Conservation (phyloP, 1,140 invertebrate genomes). For the Stenopsyche tienmushanensis region DNA sequence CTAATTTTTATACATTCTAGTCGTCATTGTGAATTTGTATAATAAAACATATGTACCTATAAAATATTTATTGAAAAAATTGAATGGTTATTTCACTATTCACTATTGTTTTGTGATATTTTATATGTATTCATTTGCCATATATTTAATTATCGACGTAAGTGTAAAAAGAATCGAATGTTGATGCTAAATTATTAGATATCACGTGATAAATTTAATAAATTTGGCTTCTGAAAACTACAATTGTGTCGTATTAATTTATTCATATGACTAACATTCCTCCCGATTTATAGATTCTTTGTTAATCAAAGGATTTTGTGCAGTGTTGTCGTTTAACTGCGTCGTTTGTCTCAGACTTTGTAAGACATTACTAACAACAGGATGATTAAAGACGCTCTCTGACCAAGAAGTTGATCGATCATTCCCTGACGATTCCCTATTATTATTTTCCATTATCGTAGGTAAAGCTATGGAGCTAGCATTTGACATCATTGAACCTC, state of each 20-base stretch:
- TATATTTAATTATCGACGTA: conserved; percentile 20
- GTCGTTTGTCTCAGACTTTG: conserved; percentile 2
- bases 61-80: conserved; percentile 10
- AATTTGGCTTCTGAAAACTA: conserved; percentile 33
- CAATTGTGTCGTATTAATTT: background rate
- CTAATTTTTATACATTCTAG: conserved; percentile 2
- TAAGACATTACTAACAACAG: conserved; percentile 28
- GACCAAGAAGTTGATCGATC: conserved; percentile 29
- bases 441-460: conserved; percentile 35
- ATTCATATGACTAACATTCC: background rate
- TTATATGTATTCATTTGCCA: conserved; percentile 32
- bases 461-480: conserved; percentile 30
- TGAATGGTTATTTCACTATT: conserved; percentile 24
- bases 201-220: conserved; percentile 32
- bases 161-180: conserved; percentile 20
- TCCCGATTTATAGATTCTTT: background rate
- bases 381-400: conserved; percentile 33
- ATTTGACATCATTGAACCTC: conserved; percentile 43
- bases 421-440: conserved; percentile 25
- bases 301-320: conserved; percentile 10
- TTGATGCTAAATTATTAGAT: conserved; percentile 39
- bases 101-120: conserved; percentile 33
- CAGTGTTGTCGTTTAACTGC: background rate
- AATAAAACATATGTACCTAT: conserved; percentile 7
- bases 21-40: conserved; percentile 17